Evolutionary conservation across 2,113 vertebrate genomes (phyloP).

Genomic region (Hippocampus barbouri): DNA sequence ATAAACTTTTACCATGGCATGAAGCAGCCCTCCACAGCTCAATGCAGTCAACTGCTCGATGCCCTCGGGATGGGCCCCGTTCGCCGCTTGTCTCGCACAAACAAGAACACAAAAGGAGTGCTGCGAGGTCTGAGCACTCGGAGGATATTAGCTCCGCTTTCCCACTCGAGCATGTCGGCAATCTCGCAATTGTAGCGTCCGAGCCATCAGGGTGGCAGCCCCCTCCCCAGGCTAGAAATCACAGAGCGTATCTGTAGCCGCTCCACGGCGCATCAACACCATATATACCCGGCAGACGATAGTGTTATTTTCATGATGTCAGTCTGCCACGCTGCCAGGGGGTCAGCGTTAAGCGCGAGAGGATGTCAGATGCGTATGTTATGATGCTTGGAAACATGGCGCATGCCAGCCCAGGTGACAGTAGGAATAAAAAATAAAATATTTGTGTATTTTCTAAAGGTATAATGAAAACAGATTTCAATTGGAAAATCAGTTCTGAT

Average conservation of each 20-base stretch:
- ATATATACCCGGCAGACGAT: conserved; percentile 22
- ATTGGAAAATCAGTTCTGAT: too few relatives aligned
- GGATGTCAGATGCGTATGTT: conserved; percentile 14
- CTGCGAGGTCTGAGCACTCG: conserved; percentile 42
- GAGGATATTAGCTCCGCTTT: conserved; percentile 61
- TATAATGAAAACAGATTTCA: too few relatives aligned
- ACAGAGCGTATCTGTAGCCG: conserved; percentile 45
- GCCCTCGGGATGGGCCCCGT: background rate
- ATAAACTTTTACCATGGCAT: conserved; percentile 39
- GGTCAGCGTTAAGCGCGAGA: conserved; percentile 22
- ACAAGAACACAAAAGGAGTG: conserved; percentile 18
- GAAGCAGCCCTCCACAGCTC: conserved; percentile 28
- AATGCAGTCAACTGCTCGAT: background rate
- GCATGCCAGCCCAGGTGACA: background rate
- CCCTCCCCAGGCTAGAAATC: conserved; percentile 52
- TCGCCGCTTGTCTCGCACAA: conserved; percentile 16
- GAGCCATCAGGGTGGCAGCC: conserved; percentile 45
- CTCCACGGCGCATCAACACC: conserved; percentile 35
- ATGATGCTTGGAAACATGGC: conserved; percentile 14
- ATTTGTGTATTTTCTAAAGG: too few relatives aligned
- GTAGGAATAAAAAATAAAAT: background rate
- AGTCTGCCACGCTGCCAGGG: conserved; percentile 19
- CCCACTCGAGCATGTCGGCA: conserved; percentile 60
- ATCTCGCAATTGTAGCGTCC: conserved; percentile 54
- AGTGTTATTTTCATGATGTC: conserved; percentile 46